Evolutionary conservation across 2,888 invertebrate genomes (phyloP).

Genomic region (Pardosa pseudoannulata): DNA sequence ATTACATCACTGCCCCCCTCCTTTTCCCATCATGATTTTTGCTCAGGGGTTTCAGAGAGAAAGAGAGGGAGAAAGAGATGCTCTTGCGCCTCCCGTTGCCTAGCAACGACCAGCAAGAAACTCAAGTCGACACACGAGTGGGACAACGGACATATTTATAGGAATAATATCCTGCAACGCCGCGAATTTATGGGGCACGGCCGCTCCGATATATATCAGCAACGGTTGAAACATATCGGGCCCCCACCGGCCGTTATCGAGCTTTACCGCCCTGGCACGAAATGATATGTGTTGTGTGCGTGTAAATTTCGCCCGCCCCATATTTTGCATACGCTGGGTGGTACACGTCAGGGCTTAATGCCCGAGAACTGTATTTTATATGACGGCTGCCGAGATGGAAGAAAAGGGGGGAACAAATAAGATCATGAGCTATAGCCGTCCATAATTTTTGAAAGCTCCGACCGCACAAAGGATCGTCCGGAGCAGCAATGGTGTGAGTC

Average conservation of each 20-base stretch:
- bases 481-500: conserved; percentile 57
- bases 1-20: conserved; percentile 65
- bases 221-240: conserved; percentile 71
- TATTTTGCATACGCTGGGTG: conserved; percentile 71
- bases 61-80: conserved; percentile 25
- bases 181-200: conserved; percentile 68
- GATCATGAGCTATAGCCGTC: conserved; percentile 69
- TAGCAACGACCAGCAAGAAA: conserved; percentile 68
- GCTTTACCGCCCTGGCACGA: conserved; percentile 57
- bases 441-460: conserved; percentile 69
- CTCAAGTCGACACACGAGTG: conserved; percentile 67
- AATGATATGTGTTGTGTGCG: conserved; percentile 73
- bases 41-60: background rate
- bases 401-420: conserved; percentile 70
- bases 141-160: conserved; percentile 72
- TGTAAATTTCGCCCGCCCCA: conserved; percentile 72
- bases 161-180: conserved; percentile 72
- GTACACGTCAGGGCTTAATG: conserved; percentile 70
- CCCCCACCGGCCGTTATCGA: conserved; percentile 68
- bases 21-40: conserved; percentile 31
- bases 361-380: conserved; percentile 72
- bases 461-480: conserved; percentile 22
- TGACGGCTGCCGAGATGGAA: conserved; percentile 68
- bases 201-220: conserved; percentile 72
- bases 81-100: conserved; percentile 66